These are phyloP conservation scores for Agrotis segetum DNA, from an alignment of 2,888 invertebrate species.

Conservation along the genomic window DNA sequence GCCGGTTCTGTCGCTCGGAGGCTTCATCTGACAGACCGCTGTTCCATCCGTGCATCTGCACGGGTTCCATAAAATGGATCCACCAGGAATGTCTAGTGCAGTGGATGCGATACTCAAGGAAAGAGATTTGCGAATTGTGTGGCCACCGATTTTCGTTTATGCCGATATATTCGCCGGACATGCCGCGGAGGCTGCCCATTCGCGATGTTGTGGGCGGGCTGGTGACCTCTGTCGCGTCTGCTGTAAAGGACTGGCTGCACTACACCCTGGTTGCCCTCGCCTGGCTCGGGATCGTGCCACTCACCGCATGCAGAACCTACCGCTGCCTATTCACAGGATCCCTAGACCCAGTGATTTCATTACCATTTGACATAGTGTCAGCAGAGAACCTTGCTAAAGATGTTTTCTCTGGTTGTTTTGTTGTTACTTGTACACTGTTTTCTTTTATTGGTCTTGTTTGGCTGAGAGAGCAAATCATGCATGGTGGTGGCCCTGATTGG, in stretches of 20 bases:
- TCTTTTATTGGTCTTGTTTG: slow-evolving; percentile 99
- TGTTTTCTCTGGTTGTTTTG: slow-evolving; percentile 98
- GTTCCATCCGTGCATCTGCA: slow-evolving; percentile 99
- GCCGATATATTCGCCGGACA: slow-evolving; percentile 99
- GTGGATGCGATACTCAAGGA: slow-evolving; percentile 99
- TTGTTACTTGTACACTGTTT: slow-evolving; percentile 98
- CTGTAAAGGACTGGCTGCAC: slow-evolving; percentile 99
- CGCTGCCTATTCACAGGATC: slow-evolving; percentile 98
- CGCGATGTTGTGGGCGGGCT: slow-evolving; percentile 98
- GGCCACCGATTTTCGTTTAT: slow-evolving; percentile 99
- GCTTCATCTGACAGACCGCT: slow-evolving; percentile 97
- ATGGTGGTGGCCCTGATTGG: slow-evolving; percentile 99
- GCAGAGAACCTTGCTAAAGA: slow-evolving; percentile 98
- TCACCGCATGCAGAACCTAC: slow-evolving; percentile 99
- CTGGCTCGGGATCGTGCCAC: slow-evolving; percentile 99
- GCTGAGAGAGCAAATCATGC: slow-evolving; percentile 99
- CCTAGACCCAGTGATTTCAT: slow-evolving; percentile 95
- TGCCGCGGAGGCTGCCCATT: slow-evolving; percentile 99
- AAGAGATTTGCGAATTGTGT: slow-evolving; percentile 99
- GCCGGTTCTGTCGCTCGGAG: slow-evolving; percentile 99
- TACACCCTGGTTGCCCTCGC: slow-evolving; percentile 99
- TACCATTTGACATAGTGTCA: slow-evolving; percentile 98
- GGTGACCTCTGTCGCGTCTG: slow-evolving; percentile 96
- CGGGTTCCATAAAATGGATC: slow-evolving; percentile 99
- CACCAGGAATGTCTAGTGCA: slow-evolving; percentile 99